Evolutionary conservation across 1,140 invertebrate genomes (phyloP).

Genomic region (Archivesica marissinica): DNA sequence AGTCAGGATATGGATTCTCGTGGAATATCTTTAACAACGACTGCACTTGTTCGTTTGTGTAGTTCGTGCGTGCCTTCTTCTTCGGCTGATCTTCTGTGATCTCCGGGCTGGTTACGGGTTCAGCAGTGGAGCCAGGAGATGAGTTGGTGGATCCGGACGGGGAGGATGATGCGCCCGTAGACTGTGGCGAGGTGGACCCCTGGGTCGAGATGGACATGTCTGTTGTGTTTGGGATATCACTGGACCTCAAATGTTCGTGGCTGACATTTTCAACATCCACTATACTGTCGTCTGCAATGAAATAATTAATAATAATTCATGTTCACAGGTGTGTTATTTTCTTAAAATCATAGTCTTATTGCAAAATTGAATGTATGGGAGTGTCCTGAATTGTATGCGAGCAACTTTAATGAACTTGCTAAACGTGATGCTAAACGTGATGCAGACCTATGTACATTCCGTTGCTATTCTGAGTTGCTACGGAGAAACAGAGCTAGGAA

Average conservation of each 20-base stretch:
- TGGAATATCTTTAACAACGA: slow-evolving; percentile 70
- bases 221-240: slow-evolving; percentile 36
- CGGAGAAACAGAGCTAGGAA: too few relatives aligned
- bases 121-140: neutral
- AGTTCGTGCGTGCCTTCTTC: slow-evolving; percentile 73
- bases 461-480: too few relatives aligned
- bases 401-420: too few relatives aligned
- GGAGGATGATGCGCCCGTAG: slow-evolving; percentile 54
- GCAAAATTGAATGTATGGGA: too few relatives aligned
- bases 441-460: too few relatives aligned
- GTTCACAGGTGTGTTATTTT: too few relatives aligned
- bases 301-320: too few relatives aligned
- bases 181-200: slow-evolving; percentile 57
- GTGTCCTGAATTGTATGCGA: too few relatives aligned
- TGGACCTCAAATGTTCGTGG: neutral
- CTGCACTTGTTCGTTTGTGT: slow-evolving; percentile 71
- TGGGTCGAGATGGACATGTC: slow-evolving; percentile 67
- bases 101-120: slow-evolving; percentile 22
- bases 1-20: slow-evolving; percentile 75
- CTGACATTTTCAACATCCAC: slow-evolving; percentile 41
- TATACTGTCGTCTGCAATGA: slow-evolving; percentile 21
- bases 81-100: slow-evolving; percentile 33
- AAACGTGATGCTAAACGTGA: too few relatives aligned
- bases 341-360: too few relatives aligned
- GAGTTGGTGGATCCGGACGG: slow-evolving; percentile 56